These are phyloP conservation scores for Conus betulinus DNA, from an alignment of 1,140 invertebrate genomes.

Conservation along the genomic window DNA sequence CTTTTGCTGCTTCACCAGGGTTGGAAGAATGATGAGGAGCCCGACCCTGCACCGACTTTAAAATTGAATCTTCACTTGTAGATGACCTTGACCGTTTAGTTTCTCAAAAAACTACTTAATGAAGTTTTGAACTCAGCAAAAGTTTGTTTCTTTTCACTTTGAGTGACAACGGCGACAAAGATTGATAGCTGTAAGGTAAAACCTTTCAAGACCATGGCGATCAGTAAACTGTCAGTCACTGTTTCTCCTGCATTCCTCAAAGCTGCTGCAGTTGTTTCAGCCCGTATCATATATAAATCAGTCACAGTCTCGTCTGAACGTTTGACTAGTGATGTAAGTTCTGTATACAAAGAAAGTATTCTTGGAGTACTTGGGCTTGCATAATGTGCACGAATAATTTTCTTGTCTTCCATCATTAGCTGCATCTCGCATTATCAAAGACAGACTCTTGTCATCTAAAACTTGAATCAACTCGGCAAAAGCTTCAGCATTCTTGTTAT, in stretches of 20 bases:
- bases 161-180: slow-evolving; percentile 29
- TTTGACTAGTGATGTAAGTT: slow-evolving; percentile 27
- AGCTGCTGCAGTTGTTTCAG: slow-evolving; percentile 34
- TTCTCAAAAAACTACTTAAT: slow-evolving; percentile 27
- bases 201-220: slow-evolving; percentile 51
- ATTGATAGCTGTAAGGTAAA: slow-evolving; percentile 20
- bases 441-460: slow-evolving; percentile 33
- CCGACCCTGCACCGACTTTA: not conserved
- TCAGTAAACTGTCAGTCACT: slow-evolving; percentile 38
- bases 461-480: slow-evolving; percentile 30
- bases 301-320: slow-evolving; percentile 34
- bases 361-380: slow-evolving; percentile 18
- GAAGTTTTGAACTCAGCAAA: slow-evolving; percentile 42
- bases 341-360: slow-evolving; percentile 32
- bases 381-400: slow-evolving; percentile 29
- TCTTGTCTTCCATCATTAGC: slow-evolving; percentile 23
- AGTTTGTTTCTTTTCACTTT: slow-evolving; percentile 32
- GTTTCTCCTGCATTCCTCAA: slow-evolving; percentile 34
- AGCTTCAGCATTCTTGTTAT: slow-evolving; percentile 26
- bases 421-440: slow-evolving; percentile 29
- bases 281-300: slow-evolving; percentile 40
- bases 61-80: not conserved
- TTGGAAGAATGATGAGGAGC: not conserved
- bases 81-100: not conserved
- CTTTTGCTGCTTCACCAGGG: not conserved